These are phyloP conservation scores for Megaceryle torquata DNA, from an alignment of 2,113 vertebrate genomes.

Conservation along the genomic window DNA sequence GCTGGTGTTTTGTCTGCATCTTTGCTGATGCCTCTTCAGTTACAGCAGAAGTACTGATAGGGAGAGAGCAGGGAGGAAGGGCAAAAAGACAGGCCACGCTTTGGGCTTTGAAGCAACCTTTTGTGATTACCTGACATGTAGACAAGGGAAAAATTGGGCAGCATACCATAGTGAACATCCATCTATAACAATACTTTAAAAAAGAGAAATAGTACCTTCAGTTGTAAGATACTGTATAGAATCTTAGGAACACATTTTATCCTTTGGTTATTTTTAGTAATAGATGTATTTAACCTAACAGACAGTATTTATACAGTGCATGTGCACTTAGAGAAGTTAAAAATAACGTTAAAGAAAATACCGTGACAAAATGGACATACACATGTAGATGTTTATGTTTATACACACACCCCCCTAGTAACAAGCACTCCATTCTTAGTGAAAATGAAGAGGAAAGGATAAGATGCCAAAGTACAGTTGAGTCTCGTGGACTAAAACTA, in stretches of 20 bases:
- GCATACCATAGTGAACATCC: background rate
- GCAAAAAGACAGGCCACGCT: background rate
- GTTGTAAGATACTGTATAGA: background rate
- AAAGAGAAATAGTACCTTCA: background rate
- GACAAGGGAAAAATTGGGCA: background rate
- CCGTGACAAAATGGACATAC: background rate
- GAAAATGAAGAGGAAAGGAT: background rate
- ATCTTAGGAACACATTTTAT: background rate
- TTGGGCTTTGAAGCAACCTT: background rate
- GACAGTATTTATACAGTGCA: background rate
- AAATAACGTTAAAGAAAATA: background rate
- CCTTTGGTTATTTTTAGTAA: background rate
- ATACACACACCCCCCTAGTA: background rate
- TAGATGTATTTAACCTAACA: background rate
- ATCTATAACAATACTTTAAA: background rate
- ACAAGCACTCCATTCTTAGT: constrained; percentile 1
- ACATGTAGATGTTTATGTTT: background rate
- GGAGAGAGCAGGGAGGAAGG: background rate
- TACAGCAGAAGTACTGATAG: background rate
- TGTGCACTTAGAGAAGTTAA: background rate
- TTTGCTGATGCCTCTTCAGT: background rate
- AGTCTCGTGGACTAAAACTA: constrained; percentile 13
- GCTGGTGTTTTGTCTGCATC: background rate
- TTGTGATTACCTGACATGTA: background rate
- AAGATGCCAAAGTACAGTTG: constrained; percentile 24